These are phyloP conservation scores for Eupithecia dodoneata DNA, from an alignment of 2,888 invertebrate genomes.

Conservation along the genomic window DNA sequence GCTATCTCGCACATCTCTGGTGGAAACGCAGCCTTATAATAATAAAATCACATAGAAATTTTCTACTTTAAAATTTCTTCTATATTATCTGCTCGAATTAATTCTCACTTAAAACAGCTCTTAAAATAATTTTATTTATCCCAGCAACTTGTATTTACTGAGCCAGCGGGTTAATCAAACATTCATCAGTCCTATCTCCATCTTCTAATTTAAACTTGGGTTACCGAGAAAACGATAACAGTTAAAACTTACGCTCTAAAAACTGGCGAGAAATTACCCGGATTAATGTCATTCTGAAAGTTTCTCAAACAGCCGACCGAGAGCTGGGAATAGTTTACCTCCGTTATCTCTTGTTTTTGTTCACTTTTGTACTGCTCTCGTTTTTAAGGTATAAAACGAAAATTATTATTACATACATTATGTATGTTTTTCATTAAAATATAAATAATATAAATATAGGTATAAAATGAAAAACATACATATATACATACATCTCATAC, in stretches of 20 bases:
- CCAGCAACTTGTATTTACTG: background rate
- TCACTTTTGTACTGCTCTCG: background rate
- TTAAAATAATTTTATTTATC: background rate
- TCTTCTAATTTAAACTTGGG: constrained; percentile 46
- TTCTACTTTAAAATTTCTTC: no score
- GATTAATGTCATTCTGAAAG: constrained; percentile 73
- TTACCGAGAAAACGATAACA: constrained; percentile 51
- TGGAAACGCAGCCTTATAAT: background rate
- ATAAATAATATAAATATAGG: no score
- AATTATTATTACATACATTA: no score
- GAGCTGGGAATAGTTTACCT: constrained; percentile 14
- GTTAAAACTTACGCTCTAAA: constrained; percentile 56
- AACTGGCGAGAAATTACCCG: constrained; percentile 62
- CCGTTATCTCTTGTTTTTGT: constrained; percentile 10
- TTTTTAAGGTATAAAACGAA: background rate
- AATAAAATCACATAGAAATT: background rate
- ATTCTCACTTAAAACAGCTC: background rate
- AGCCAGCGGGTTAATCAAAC: constrained; percentile 20
- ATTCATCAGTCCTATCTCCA: constrained; percentile 36
- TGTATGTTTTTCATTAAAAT: no score
- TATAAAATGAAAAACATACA: no score
- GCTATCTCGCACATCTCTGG: no score
- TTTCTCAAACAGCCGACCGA: constrained; percentile 62
- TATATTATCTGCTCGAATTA: background rate
- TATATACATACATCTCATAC: no score